These are phyloP conservation scores for Danio tinwini DNA, from an alignment of 2,797 vertebrate species.

Conservation along the genomic window DNA sequence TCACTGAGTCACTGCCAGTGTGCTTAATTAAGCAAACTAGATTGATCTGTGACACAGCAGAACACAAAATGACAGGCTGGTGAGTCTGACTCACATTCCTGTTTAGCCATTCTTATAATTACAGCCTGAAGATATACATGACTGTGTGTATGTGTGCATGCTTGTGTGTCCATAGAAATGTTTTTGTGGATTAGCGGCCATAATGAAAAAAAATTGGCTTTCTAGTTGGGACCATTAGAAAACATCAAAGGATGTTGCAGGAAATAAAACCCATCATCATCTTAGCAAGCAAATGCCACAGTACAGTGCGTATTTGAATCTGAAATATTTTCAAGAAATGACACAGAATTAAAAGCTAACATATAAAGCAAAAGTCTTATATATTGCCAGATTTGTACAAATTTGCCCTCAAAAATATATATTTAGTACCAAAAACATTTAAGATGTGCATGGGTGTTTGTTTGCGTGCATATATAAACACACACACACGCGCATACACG, in stretches of 20 bases:
- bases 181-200: neutral
- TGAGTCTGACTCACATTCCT: neutral
- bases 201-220: neutral
- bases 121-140: neutral
- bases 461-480: too few species aligned
- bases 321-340: neutral
- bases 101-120: conserved; percentile 27
- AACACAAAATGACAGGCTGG: conserved; percentile 19
- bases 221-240: conserved; percentile 5
- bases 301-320: neutral
- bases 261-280: conserved; percentile 22
- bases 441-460: too few species aligned
- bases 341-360: neutral
- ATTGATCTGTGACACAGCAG: conserved; percentile 38
- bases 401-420: neutral
- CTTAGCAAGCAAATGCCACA: neutral
- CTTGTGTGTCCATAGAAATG: neutral
- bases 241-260: conserved; percentile 22
- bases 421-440: too few species aligned
- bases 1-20: conserved; percentile 31
- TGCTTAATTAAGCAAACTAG: conserved; percentile 28
- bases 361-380: neutral
- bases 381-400: neutral
- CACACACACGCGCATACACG: too few species aligned
- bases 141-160: neutral